A percentile compares a stretch with the other conserved stretches of the same genome.
Evolutionary conservation across 2,113 vertebrate species (phyloP).

Genomic region (Nibea albiflora): DNA sequence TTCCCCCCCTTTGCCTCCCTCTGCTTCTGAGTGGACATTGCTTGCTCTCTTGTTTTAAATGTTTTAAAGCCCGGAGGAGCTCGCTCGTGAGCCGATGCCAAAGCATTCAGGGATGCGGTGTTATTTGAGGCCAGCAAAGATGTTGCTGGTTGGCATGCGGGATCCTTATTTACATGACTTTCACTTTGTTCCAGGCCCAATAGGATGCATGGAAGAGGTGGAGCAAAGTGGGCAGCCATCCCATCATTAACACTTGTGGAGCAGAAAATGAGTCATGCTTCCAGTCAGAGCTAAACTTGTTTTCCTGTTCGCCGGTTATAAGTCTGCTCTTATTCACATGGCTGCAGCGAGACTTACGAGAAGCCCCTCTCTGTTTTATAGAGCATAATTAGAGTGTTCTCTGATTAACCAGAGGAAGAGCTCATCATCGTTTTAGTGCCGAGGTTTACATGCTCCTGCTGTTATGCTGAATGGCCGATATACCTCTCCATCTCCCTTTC

Average conservation of each 20-base stretch:
- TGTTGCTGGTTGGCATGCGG: slow-evolving; percentile 73
- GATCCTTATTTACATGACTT: slow-evolving; percentile 66
- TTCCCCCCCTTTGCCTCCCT: slow-evolving; percentile 39
- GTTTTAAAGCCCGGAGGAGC: slow-evolving; percentile 80
- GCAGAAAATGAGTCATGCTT: slow-evolving; percentile 80
- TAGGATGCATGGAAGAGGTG: slow-evolving; percentile 70
- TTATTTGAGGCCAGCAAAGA: slow-evolving; percentile 73
- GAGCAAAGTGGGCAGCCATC: slow-evolving; percentile 56
- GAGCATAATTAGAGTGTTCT: slow-evolving; percentile 69
- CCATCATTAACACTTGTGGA: slow-evolving; percentile 76
- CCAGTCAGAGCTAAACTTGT: slow-evolving; percentile 72
- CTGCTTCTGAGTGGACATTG: slow-evolving; percentile 62
- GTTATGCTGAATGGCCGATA: slow-evolving; percentile 34
- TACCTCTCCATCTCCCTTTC: slow-evolving; percentile 32
- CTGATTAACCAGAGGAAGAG: slow-evolving; percentile 68
- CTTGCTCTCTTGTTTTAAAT: slow-evolving; percentile 73
- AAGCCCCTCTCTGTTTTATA: slow-evolving; percentile 76
- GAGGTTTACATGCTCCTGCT: slow-evolving; percentile 60
- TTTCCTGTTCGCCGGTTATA: slow-evolving; percentile 64
- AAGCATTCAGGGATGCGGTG: slow-evolving; percentile 73
- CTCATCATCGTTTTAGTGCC: slow-evolving; percentile 48
- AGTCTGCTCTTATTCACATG: slow-evolving; percentile 64
- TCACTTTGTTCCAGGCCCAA: slow-evolving; percentile 77
- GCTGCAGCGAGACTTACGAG: slow-evolving; percentile 70
- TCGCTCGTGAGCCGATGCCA: slow-evolving; percentile 65